Evolutionary conservation across 2,888 invertebrate species (phyloP), one percentile per base, ranked within the genome.

Genomic region (Thereva unica): DNA sequence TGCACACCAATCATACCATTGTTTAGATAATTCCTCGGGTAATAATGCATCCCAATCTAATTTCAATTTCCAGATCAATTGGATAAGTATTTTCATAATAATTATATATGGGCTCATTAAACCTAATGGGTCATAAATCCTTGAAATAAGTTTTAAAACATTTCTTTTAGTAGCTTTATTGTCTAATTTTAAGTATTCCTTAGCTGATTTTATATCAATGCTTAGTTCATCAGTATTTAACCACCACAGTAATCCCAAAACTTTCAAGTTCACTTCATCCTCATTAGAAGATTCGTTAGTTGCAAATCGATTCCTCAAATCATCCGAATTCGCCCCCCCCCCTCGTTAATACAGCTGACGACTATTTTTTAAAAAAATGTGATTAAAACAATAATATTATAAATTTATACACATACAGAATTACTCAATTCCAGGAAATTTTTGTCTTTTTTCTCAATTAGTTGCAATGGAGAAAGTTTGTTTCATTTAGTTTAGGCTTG

Each of bases 81-180:
- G 57, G 45, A 57, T 42, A 44, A 42, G 35, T 0, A 57, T 44
- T 6, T 57, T 57, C 45, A 57, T n/a, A 10, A 41, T 12, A 9
- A 57, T 44, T 7, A 42, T 45, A 34, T 42, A 5, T n/a, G 57
- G 57, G 37, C 23, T 4, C 9, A 57, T 34, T 7, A 44, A 57
- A n/a, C 56, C 56, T 9, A 56, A 40, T 1, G 56, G 56, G 34
- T 57, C 57, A 23, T 44, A 57, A 44, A 57, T 57, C 6, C 57
- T 41, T 41, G 12, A 7, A 37, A 57, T 57, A 12, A 37, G 9
- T 41, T 44, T 57, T 44, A 57, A 44, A 3, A 57, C 41, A 45
- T 57, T 57, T 40, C 57, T 37, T 41, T 57, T 57, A 8, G 57
- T 38, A 55, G 1, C 55, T n/a, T 35, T 37, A 10, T 9, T 12